phyloP scores from a whole-genome alignment of 2,888 invertebrate species.

The Automeris io region DNA sequence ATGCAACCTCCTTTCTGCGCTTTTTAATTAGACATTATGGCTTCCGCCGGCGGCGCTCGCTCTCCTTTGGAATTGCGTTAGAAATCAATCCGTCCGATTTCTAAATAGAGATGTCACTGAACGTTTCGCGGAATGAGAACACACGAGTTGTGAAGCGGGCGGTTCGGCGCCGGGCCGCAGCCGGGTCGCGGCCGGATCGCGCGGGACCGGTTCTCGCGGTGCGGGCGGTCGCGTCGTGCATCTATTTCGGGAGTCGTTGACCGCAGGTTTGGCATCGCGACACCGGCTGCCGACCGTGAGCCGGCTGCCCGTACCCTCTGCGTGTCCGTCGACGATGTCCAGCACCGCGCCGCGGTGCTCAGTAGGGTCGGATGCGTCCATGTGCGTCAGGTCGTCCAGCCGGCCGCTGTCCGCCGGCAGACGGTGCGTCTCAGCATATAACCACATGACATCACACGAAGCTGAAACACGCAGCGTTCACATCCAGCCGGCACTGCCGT shows the following conservation, averaged over 20 bases:
- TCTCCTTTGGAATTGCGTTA: conserved; percentile 1
- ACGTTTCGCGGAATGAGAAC: no score
- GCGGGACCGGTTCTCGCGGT: conserved; percentile 50
- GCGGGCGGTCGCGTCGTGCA: conserved; percentile 61
- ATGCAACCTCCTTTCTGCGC: conserved; percentile 42
- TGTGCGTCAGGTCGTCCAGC: no score
- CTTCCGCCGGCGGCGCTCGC: conserved; percentile 22
- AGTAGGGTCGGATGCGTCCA: no score
- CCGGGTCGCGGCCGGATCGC: neutral
- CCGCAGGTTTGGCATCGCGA: conserved; percentile 58
- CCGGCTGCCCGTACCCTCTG: no score
- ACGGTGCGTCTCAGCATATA: no score
- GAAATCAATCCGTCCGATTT: neutral
- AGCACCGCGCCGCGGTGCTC: no score
- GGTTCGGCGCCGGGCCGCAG: neutral
- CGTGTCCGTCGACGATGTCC: no score
- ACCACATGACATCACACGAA: no score
- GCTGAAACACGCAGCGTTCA: no score
- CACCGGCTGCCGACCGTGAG: neutral
- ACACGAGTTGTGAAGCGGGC: neutral
- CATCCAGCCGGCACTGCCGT: no score
- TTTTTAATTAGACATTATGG: conserved; percentile 36
- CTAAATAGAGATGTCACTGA: neutral
- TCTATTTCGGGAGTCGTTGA: conserved; percentile 76
- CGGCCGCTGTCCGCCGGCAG: no score